These are phyloP conservation scores for Muricea muricata DNA, from an alignment of 92 coral and sea anemone species.

Conservation along the genomic window DNA sequence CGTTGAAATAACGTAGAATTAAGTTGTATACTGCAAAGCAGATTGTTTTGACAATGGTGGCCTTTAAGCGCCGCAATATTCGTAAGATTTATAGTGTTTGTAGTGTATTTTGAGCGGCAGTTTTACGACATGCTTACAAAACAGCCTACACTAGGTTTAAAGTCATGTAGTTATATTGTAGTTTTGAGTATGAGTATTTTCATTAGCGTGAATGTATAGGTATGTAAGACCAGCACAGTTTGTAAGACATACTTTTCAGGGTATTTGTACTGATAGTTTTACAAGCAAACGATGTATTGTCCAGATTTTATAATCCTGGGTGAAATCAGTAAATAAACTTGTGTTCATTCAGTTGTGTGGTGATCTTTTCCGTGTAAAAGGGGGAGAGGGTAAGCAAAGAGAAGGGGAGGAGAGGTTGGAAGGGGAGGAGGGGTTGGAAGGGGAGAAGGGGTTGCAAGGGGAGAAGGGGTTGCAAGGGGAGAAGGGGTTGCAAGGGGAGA, in stretches of 20 bases:
- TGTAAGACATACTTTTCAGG: not conserved
- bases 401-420: not conserved
- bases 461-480: too few relatives aligned
- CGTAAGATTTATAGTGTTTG: not conserved
- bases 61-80: too few relatives aligned
- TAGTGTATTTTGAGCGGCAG: not conserved
- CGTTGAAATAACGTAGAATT: not conserved
- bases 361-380: not conserved
- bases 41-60: not conserved
- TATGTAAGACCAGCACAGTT: too few relatives aligned
- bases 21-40: not conserved
- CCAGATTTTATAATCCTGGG: constrained; percentile 4
- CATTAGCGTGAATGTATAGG: too few relatives aligned
- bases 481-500: too few relatives aligned
- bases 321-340: constrained; percentile 55
- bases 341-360: not conserved
- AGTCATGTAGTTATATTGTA: too few relatives aligned
- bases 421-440: too few relatives aligned
- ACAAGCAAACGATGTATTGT: not conserved
- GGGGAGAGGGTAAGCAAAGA: too few relatives aligned
- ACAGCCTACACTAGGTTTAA: too few relatives aligned
- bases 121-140: too few relatives aligned
- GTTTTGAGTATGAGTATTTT: too few relatives aligned
- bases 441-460: too few relatives aligned
- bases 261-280: not conserved